A percentile compares a stretch with the other conserved stretches of the same genome.
phyloP scores from a whole-genome alignment of 2,113 vertebrate genomes.

The Scophthalmus maximus region DNA sequence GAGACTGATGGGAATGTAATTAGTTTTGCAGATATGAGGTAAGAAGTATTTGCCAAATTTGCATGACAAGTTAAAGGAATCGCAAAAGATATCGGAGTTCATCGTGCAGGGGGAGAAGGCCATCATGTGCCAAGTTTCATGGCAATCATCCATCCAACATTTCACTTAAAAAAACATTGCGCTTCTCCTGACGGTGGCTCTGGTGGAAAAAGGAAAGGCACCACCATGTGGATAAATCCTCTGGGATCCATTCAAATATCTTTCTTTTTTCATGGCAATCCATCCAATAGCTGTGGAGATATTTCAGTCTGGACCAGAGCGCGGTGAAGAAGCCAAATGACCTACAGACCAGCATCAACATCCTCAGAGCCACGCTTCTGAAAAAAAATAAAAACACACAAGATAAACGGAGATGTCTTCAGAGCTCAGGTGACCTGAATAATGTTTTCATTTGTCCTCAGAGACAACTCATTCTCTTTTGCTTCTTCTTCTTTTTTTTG shows the following conservation, averaged over 20 bases:
- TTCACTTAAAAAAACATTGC: not conserved
- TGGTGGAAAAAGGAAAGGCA: not conserved
- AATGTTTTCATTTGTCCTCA: not conserved
- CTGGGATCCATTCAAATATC: not conserved
- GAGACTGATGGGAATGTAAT: no score
- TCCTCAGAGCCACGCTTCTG: not conserved
- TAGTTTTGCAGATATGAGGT: no score
- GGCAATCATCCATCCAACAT: not conserved
- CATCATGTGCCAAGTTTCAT: not conserved
- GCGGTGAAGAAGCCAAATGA: not conserved
- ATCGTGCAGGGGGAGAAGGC: not conserved
- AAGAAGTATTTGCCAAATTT: no score
- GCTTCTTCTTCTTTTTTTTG: slow-evolving; percentile 11
- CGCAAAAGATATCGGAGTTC: not conserved
- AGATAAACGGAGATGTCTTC: not conserved
- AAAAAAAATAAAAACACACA: not conserved
- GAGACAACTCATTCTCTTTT: slow-evolving; percentile 16
- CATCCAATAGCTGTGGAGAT: not conserved
- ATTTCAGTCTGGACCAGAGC: not conserved
- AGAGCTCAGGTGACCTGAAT: not conserved
- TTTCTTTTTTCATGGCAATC: not conserved
- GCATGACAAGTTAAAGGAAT: no score
- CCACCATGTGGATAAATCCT: not conserved
- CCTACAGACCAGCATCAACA: no score
- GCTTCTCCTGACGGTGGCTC: not conserved